Evolutionary conservation across 2,797 vertebrate species (phyloP).

Genomic region (Acrossocheilus wenchowensis): DNA sequence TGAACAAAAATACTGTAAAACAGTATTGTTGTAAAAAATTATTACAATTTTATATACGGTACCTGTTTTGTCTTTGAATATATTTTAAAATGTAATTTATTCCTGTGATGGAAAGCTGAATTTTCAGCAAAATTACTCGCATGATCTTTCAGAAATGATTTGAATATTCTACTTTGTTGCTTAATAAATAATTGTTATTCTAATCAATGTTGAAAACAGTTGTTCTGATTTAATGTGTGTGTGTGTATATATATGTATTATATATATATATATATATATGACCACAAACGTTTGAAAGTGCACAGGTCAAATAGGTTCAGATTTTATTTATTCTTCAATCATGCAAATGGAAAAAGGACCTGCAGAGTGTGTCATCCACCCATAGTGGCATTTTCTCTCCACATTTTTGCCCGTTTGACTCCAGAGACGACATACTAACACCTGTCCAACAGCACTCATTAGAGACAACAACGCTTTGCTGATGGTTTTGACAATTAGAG

Average conservation of each 20-base stretch:
- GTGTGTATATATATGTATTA: too few species aligned
- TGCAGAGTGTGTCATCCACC: not conserved
- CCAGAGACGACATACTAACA: constrained; percentile 30
- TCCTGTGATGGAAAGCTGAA: not conserved
- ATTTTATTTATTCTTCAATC: constrained; percentile 15
- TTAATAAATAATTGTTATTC: not conserved
- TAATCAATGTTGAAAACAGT: not conserved
- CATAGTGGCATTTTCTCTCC: constrained; percentile 47
- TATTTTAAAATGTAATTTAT: not conserved
- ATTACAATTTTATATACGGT: not conserved
- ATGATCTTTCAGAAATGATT: not conserved
- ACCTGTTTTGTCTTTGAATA: not conserved
- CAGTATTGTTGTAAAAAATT: too few species aligned
- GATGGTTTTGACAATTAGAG: constrained; percentile 10
- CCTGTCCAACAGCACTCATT: constrained; percentile 50
- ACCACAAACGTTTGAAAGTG: too few species aligned
- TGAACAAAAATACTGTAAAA: not conserved
- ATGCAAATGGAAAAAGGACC: constrained; percentile 19
- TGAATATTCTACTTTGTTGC: not conserved
- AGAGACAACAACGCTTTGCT: constrained; percentile 9
- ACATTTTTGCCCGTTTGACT: constrained; percentile 43
- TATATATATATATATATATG: too few species aligned
- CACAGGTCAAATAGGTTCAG: too few species aligned
- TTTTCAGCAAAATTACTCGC: not conserved
- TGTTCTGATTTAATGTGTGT: not conserved